Base-by-base conservation (phyloP, 2,113 vertebrate species). In the Mionectes macconnelli region DNA sequence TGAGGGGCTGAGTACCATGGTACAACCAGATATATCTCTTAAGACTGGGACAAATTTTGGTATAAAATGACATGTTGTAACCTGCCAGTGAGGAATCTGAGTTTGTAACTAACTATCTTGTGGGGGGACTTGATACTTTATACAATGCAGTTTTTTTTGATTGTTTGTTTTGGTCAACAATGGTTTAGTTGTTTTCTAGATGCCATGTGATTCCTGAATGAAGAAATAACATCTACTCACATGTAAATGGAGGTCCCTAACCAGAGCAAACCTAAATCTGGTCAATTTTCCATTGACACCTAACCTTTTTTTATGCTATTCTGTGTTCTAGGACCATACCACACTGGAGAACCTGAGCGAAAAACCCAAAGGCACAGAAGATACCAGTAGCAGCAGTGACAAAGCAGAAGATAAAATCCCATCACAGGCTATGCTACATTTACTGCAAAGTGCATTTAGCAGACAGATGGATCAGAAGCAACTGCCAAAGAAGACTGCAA, bases 371-470 rank as follows among this genome's bases (percentile, higher is more conserved):
- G 44, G 82, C 27, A 81, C 85, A 8, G 78, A 97, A 77, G 94
- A 49, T 21, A 69, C 91, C 31, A 81, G 45, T 10, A 49, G 55
- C 4, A 68, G 70, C 72, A 91, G 39, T 8, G 94, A 92, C 9
- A 94, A 97, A 42, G 39, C 62, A 45, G 95, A 74, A 37, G 96
- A 98, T 28, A 96, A 84, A 25, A 91, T 93, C 20, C 88, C 97
- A 8, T 98, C 98, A 1, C 79, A 97, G 57, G 99, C 99, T 59
- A 98, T 99, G 96, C 97, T 99, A 49, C 98, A 94, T 42, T 98
- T 99, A 52, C 98, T 99, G 28, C 98, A 98, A 95, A 99, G 98
- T 11, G 99, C 99, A 83, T 99, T 99, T 69, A 99, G 97, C 97
- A 98, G 98, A 68, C 98, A 98, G 88, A 95, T 88, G 59, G 87